These are phyloP conservation scores for Cacatua alba DNA, from an alignment of 2,113 vertebrate genomes.

Conservation along the genomic window DNA sequence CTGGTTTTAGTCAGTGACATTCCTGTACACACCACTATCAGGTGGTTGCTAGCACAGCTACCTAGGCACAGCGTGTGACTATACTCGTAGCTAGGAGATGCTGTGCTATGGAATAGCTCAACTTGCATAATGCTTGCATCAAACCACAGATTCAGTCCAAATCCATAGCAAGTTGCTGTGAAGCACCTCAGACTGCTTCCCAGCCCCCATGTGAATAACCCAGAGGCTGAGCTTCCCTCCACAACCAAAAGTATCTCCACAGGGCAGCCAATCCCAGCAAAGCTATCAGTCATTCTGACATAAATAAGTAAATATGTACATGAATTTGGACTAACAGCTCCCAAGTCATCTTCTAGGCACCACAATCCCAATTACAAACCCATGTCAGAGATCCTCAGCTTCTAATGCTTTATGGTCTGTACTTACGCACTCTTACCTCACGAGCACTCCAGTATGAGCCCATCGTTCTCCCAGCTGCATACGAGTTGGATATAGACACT, in stretches of 20 bases:
- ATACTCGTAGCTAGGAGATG: neutral
- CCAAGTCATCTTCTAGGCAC: neutral
- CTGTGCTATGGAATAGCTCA: neutral
- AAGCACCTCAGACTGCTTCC: neutral
- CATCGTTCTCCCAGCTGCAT: slow-evolving; percentile 3
- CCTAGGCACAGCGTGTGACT: fast-evolving
- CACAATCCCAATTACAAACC: neutral
- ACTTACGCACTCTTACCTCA: neutral
- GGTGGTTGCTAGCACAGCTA: neutral
- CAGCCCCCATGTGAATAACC: neutral
- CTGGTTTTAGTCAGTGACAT: neutral
- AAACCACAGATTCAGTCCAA: neutral
- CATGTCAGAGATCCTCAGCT: neutral
- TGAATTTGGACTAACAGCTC: neutral
- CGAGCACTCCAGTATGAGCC: slow-evolving; percentile 13
- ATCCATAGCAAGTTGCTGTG: neutral
- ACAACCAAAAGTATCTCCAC: neutral
- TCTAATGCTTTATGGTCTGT: neutral
- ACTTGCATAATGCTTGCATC: neutral
- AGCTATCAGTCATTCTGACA: neutral
- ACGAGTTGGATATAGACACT: neutral
- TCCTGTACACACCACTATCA: neutral
- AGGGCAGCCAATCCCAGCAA: neutral
- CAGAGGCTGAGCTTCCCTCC: neutral
- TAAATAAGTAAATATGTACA: neutral